Conservation (phyloP, 2,113 vertebrate species). For the Cryptoleucopteryx plumbea region DNA sequence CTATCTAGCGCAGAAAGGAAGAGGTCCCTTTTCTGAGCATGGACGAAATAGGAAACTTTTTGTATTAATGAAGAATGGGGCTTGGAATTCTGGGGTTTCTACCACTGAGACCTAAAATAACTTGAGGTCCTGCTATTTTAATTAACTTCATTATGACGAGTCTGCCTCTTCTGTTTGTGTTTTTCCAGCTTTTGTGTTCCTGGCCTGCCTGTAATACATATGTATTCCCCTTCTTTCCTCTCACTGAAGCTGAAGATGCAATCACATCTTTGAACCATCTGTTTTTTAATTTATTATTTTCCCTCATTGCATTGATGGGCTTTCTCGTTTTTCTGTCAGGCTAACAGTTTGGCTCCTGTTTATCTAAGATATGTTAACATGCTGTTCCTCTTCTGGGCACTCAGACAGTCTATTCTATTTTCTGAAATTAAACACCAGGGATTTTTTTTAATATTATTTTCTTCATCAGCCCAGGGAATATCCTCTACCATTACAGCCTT, state of each 20-base stretch:
- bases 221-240: conserved; percentile 18
- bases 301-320: not conserved
- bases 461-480: conserved; percentile 41
- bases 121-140: conserved; percentile 56
- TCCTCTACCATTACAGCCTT: conserved; percentile 14
- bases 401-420: not conserved
- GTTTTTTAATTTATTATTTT: conserved; percentile 53
- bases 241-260: conserved; percentile 33
- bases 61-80: conserved; percentile 8
- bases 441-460: conserved; percentile 46
- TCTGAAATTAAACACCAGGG: conserved; percentile 57
- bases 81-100: conserved; percentile 37
- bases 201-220: conserved; percentile 22
- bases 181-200: conserved; percentile 52
- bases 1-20: conserved; percentile 46
- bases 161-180: not conserved
- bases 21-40: conserved; percentile 12
- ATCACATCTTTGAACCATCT: conserved; percentile 48
- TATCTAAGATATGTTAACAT: conserved; percentile 53
- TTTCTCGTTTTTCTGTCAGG: conserved; percentile 10
- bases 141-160: conserved; percentile 59
- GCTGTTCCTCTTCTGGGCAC: conserved; percentile 46
- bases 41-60: not conserved
- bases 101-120: conserved; percentile 51
- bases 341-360: conserved; percentile 52